phyloP scores from a whole-genome alignment of 2,113 vertebrate genomes.

The Amblyornis subalaris region DNA sequence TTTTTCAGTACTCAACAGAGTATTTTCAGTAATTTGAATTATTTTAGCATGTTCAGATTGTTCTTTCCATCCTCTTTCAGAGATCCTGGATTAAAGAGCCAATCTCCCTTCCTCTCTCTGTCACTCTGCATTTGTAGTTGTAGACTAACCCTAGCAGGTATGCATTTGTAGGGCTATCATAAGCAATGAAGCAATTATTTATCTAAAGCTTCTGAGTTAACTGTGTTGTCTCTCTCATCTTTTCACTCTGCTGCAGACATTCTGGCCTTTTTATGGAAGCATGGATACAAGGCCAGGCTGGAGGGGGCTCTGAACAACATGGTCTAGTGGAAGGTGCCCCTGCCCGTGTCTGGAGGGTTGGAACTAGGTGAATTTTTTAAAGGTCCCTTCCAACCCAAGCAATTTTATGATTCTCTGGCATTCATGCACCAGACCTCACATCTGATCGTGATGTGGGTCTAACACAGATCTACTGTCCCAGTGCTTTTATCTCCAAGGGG shows the following conservation, averaged over 20 bases:
- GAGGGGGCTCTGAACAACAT: background rate
- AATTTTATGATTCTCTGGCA: background rate
- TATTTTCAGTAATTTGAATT: constrained; percentile 38
- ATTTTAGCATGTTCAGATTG: constrained; percentile 10
- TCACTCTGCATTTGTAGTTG: background rate
- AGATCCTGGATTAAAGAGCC: constrained; percentile 21
- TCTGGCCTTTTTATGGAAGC: background rate
- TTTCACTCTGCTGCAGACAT: background rate
- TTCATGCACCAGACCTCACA: background rate
- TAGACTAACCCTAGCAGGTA: background rate
- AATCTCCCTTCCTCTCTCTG: background rate
- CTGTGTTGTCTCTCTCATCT: background rate
- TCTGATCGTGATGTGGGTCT: background rate
- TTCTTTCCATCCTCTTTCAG: constrained; percentile 3
- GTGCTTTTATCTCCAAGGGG: background rate
- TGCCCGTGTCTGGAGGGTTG: background rate
- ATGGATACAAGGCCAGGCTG: background rate
- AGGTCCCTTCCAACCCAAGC: background rate
- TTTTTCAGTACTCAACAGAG: constrained; percentile 25
- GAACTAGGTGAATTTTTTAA: background rate
- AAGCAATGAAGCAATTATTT: background rate
- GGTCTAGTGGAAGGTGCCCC: background rate
- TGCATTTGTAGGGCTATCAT: background rate
- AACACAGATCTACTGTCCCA: background rate
- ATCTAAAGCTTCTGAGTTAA: background rate